phyloP scores from a whole-genome alignment of 2,888 invertebrate species.

The Tuberolachnus salignus region DNA sequence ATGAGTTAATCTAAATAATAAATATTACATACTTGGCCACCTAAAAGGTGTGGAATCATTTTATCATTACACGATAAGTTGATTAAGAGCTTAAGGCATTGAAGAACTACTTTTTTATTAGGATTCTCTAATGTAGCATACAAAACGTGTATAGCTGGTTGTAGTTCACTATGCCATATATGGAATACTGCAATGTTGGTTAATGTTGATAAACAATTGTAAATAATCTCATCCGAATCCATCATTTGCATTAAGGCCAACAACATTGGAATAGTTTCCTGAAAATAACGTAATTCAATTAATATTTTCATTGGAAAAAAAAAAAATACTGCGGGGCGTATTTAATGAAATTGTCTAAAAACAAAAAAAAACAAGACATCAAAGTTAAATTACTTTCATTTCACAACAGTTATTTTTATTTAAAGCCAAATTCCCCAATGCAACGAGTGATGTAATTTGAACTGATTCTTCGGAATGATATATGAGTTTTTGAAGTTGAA shows the following conservation, averaged over 20 bases:
- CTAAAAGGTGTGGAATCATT: conserved; percentile 67
- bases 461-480: conserved; percentile 62
- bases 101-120: conserved; percentile 63
- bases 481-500: conserved; percentile 64
- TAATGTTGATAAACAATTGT: conserved; percentile 64
- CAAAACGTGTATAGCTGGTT: conserved; percentile 64
- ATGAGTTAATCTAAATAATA: not conserved
- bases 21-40: conserved; percentile 65
- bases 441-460: conserved; percentile 64
- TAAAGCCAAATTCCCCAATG: conserved; percentile 66
- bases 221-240: conserved; percentile 61
- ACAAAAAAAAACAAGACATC: conserved; percentile 13
- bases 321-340: not conserved
- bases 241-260: conserved; percentile 62
- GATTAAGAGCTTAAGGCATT: conserved; percentile 67
- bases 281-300: conserved; percentile 58
- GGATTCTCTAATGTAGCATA: conserved; percentile 64
- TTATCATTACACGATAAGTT: conserved; percentile 68
- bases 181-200: conserved; percentile 65
- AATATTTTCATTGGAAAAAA: not conserved
- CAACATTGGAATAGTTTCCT: conserved; percentile 65
- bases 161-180: conserved; percentile 66
- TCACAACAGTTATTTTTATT: conserved; percentile 66
- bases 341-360: too few relatives aligned
- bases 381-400: conserved; percentile 63